Base-by-base conservation (phyloP, 2,797 vertebrate species). In the Xiphophorus birchmanni region DNA sequence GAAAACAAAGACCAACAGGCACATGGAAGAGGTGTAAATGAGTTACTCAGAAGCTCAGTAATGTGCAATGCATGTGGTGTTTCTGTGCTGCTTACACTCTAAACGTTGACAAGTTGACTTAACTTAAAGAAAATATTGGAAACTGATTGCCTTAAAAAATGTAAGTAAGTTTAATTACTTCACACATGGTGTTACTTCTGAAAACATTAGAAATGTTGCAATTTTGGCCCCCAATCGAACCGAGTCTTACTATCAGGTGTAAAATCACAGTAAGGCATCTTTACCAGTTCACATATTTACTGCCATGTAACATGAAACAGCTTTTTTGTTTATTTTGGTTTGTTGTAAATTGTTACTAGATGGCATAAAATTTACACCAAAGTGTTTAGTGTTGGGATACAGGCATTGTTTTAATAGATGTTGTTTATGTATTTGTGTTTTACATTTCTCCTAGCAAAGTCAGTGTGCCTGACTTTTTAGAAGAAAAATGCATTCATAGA, bases 31-130 rank as follows among this genome's bases (percentile, higher is more conserved):
- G 80, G 76, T 74, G 80, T 80, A 81, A 88, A 90, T 88, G 79
- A 88, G 86, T 86, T 80, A 65, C 60, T 77, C 56, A 44, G 75
- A 78, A 75, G 69, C 79, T 87, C n/a, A 5, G 3, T 82, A 72
- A 80, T 72, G 74, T 58, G 63, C 40, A 26, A 42, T 42, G 73
- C 32, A 35, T 50, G 75, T 73, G 67, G 83, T 78, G 84, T 82
- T 18, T 65, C 32, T 23, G 56, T 44, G 73, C 72, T 67, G 69
- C 84, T 86, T 78, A 42, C 40, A 42, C 40, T 42, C 8, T 42
- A 42, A 42, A 42, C 40, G 15, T 47, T 47, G 45, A 47, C 45
- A 15, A 47, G 45, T 15, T 47, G 3, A 47, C 45, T 47, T 47
- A 4, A 47, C 45, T 15, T 15, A 1, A 11, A 47, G 12, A 47